A percentile compares a stretch with the other conserved stretches of the same genome.
phyloP scores from a whole-genome alignment of 2,888 invertebrate species.

The Drosophila meridionalis region DNA sequence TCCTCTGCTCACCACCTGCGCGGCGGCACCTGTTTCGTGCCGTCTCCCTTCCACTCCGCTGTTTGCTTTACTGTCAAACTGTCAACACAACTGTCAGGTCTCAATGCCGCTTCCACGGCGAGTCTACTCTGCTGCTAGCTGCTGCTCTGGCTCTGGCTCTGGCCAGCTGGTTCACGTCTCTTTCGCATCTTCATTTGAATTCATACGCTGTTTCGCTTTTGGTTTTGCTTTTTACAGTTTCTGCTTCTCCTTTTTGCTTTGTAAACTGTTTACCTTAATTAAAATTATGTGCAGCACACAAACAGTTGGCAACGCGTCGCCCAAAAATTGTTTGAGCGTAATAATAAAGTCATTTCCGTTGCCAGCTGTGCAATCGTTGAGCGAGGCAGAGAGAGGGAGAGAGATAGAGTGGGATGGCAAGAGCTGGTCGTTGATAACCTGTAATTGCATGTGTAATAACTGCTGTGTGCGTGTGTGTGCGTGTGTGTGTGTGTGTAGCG shows the following conservation, averaged over 20 bases:
- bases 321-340: conserved; percentile 65
- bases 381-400: not conserved
- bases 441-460: conserved; percentile 54
- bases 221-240: conserved; percentile 23
- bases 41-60: not conserved
- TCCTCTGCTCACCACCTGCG: not conserved
- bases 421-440: conserved; percentile 41
- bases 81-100: conserved; percentile 61
- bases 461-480: conserved; percentile 2
- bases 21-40: conserved; percentile 5
- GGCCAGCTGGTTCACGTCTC: conserved; percentile 15
- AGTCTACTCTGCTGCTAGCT: not conserved
- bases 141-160: no score
- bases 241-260: conserved; percentile 39
- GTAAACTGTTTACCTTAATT: conserved; percentile 77
- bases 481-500: conserved; percentile 14
- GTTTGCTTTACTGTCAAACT: conserved; percentile 48
- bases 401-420: not conserved
- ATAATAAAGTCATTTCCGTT: conserved; percentile 75
- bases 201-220: conserved; percentile 42
- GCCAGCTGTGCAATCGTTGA: conserved; percentile 35
- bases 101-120: conserved; percentile 44
- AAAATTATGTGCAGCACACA: conserved; percentile 66
- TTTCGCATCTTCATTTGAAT: conserved; percentile 54
- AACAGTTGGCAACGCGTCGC: conserved; percentile 54